Conservation (phyloP, 2,888 invertebrate species). For the Apodemia duryi region DNA sequence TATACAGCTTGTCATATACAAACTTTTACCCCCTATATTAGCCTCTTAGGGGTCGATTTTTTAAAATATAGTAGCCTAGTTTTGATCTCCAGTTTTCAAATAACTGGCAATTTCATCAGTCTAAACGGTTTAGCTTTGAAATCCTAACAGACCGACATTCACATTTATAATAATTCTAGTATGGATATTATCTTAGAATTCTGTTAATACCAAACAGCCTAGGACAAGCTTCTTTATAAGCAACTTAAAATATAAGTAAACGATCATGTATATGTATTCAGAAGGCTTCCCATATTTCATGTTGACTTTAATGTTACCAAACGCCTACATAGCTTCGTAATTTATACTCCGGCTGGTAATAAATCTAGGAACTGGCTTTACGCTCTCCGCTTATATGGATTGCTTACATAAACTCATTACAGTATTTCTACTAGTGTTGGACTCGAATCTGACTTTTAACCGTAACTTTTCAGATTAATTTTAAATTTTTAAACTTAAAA, state of each 20-base stretch:
- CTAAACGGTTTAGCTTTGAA: too few species aligned
- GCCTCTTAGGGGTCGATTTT: too few species aligned
- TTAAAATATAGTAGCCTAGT: too few species aligned
- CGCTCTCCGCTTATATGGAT: slow-evolving; percentile 8
- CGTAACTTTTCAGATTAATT: not conserved
- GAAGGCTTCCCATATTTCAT: not conserved
- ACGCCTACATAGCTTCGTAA: slow-evolving; percentile 6
- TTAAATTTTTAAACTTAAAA: too few species aligned
- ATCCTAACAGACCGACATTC: too few species aligned
- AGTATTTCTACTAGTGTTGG: slow-evolving; percentile 3
- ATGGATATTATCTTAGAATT: too few species aligned
- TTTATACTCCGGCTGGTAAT: slow-evolving; percentile 5
- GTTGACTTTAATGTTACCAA: not conserved
- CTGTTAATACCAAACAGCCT: too few species aligned
- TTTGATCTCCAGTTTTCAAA: too few species aligned
- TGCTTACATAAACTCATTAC: slow-evolving; percentile 6
- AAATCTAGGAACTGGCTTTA: not conserved
- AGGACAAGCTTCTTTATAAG: not conserved
- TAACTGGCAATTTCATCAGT: too few species aligned
- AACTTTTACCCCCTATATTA: too few species aligned
- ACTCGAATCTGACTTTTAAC: not conserved
- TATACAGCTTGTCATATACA: too few species aligned
- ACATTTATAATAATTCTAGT: too few species aligned
- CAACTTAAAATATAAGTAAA: not conserved
- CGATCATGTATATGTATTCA: not conserved